phyloP scores from a whole-genome alignment of 2,888 invertebrate genomes.

The Microdon myrmicae region DNA sequence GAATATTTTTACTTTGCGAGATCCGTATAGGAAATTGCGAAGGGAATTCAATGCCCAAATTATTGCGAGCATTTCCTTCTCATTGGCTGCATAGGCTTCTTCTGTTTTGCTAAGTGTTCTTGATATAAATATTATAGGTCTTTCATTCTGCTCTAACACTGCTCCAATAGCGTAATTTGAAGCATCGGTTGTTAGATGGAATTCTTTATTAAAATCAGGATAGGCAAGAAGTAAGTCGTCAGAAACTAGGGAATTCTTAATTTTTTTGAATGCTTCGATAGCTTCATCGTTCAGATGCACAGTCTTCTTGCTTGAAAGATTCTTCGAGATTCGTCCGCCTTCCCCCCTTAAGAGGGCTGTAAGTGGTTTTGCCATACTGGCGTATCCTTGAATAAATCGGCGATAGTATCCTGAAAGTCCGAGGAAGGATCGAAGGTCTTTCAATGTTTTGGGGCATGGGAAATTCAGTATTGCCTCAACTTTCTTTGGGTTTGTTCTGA shows the following conservation, averaged over 20 bases:
- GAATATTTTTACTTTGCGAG: constrained; percentile 18
- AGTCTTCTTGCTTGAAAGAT: background rate
- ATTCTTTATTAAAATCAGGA: constrained; percentile 21
- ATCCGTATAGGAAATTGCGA: constrained; percentile 30
- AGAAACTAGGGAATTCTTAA: constrained; percentile 24
- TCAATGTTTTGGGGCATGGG: constrained; percentile 19
- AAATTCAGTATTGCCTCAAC: constrained; percentile 23
- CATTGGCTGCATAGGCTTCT: constrained; percentile 30
- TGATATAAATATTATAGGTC: constrained; percentile 28
- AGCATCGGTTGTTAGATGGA: constrained; percentile 56
- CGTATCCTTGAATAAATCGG: constrained; percentile 23
- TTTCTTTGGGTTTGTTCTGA: constrained; percentile 24
- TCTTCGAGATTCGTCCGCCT: constrained; percentile 11
- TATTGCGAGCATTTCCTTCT: constrained; percentile 35
- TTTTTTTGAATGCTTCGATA: constrained; percentile 19
- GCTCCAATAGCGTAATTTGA: constrained; percentile 55
- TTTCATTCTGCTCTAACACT: constrained; percentile 55
- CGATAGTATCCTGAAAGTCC: constrained; percentile 31
- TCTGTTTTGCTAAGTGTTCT: constrained; percentile 35
- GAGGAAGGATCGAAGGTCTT: constrained; percentile 20
- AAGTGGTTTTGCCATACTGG: constrained; percentile 18
- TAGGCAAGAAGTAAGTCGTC: constrained; percentile 18
- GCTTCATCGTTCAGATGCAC: constrained; percentile 10
- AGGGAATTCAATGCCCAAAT: constrained; percentile 25
- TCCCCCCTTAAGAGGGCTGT: constrained; percentile 16